Evolutionary conservation across 2,888 invertebrate genomes (phyloP), one percentile per base, ranked within the genome.

Genomic region (Torymus tubicola): DNA sequence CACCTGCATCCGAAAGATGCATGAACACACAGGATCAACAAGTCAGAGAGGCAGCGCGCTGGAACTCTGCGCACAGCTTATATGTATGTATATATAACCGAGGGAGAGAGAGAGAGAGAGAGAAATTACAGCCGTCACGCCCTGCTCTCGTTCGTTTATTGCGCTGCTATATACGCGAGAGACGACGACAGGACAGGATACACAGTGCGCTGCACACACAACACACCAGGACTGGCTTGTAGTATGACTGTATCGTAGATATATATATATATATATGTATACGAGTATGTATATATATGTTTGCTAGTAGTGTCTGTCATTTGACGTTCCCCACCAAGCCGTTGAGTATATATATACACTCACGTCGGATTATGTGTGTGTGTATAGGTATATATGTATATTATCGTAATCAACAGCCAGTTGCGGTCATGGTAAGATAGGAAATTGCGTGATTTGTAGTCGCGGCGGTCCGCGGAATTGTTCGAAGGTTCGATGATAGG

Each of bases 101-200:
- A 21, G 2, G 57, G 31, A 31, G 69, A 24, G 57, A 31, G 53
- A 24, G 73, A 72, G 55, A 72, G 53, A 72, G 13, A 14, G 14
- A 18, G 60, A 42, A 42, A 53, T 61, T 18, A 61, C n/a, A 58
- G 16, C 14, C 16, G 75, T 75, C 75, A 75, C 75, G 68, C 75
- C 75, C 75, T 68, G 53, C 63, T 24, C 74, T 55, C 60, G 57
- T 74, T 42, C 58, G 65, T 57, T 65, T 65, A 65, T 58, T 65
- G 42, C 64, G 55, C 73, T 21, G n/a, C n/a, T n/a, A n/a, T 31
- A 42, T 42, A 42, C 42, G 42, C 8, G 73, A 31, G 63, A 14
- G 14, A 52, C 61, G n/a, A 61, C 21, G 21, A 21, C 21, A 21
- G n/a, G 18, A 13, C 52, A 50, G 21, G 16, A 68, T 42, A 42